Base-by-base conservation (phyloP, 2,113 vertebrate genomes). In the Cephalophus harveyi region DNA sequence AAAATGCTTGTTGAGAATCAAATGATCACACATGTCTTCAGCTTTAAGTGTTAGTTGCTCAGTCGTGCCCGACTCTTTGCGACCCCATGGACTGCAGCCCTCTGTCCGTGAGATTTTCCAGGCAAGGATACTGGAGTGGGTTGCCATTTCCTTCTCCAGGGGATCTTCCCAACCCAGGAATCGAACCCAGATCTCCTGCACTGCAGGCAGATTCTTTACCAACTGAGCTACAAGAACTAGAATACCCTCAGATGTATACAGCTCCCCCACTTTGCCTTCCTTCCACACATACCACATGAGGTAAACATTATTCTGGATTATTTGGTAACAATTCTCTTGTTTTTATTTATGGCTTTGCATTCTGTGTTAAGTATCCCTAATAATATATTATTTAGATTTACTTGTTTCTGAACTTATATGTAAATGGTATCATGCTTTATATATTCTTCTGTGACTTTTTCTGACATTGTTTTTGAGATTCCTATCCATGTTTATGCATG, bases 381-480 rank as follows among this genome's bases (percentile, higher is more conserved):
- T 87, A 97, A 92, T 86, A n/a, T 48, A n/a, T 81, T 88, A 59
- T 91, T 89, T 92, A 88, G 40, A 86, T 25, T 40, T 64, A 87
- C n/a, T 55, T 93, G 74, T 57, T 94, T 97, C 91, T 93, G 48
- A 84, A 76, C 71, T 95, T 71, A 17, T 48, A 16, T 95, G 55
- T 96, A 92, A 92, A 46, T 82, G 59, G 60, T 86, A 48, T 76
- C 84, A 76, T 92, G 48, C 52, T 84, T 8, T 74, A 50, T 92
- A 64, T 93, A 93, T 82, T 92, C 54, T 86, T 86, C 27, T 48
- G 48, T 97, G 88, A 91, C 64, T 92, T 85, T 91, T 95, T 88
- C 55, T 71, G 85, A 81, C 67, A 6, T 54, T 81, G 62, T 97
- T 97, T 87, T 85, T 90, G 54, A 93, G 46, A 87, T 95, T 81